Conservation (phyloP, 1,140 invertebrate genomes). For the Planococcus citri region DNA sequence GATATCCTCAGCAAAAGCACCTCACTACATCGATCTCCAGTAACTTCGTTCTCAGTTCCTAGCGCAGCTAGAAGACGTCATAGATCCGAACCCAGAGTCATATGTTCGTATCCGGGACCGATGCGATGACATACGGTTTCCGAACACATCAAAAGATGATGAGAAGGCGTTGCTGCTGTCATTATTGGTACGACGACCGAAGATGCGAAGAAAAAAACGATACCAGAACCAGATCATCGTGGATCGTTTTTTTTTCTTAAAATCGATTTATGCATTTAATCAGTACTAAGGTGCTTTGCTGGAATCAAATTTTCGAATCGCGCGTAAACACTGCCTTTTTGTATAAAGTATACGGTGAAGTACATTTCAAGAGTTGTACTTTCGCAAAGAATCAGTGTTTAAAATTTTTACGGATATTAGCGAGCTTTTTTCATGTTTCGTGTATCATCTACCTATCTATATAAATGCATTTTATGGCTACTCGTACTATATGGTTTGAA, state of each 20-base stretch:
- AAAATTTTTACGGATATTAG: not conserved
- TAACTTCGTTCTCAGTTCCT: not conserved
- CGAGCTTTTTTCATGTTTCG: too few species aligned
- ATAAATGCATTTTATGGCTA: too few species aligned
- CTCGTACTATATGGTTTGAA: too few species aligned
- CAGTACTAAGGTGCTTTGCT: not conserved
- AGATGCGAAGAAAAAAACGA: not conserved
- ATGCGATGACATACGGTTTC: not conserved
- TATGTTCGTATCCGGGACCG: conserved; percentile 7
- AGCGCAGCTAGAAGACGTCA: not conserved
- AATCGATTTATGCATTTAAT: too few species aligned
- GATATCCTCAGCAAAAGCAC: conserved; percentile 17
- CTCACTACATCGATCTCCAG: not conserved
- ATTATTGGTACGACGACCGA: too few species aligned
- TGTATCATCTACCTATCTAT: too few species aligned
- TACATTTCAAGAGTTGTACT: not conserved
- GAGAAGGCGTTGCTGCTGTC: too few species aligned
- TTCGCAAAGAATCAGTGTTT: conserved; percentile 2
- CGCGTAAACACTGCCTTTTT: conserved; percentile 2
- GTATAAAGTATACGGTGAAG: not conserved
- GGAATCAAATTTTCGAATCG: not conserved
- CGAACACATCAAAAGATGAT: not conserved
- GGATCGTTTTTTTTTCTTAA: not conserved
- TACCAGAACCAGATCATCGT: not conserved
- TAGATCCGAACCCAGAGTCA: conserved; percentile 8